Conservation (phyloP, 2,113 vertebrate genomes). For the Forbesichthys papilliferus region DNA sequence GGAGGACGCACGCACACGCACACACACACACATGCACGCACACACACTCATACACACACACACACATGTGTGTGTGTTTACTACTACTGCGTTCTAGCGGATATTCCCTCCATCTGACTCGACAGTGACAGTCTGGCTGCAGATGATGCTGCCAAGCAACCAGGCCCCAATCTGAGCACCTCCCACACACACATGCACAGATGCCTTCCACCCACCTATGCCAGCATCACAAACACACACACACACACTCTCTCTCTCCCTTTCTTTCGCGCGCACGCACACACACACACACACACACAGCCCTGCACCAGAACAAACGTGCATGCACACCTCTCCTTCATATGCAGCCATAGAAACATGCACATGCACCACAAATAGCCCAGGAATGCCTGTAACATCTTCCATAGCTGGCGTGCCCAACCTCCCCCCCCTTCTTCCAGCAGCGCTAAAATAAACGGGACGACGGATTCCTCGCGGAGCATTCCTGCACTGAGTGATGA, state of each 20-base stretch:
- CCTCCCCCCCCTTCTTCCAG: slow-evolving; percentile 59
- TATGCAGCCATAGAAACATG: too few species aligned
- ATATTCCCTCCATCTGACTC: slow-evolving; percentile 45
- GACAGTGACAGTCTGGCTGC: slow-evolving; percentile 62
- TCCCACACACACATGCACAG: slow-evolving; percentile 54
- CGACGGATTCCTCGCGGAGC: slow-evolving; percentile 80
- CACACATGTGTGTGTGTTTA: slow-evolving; percentile 33
- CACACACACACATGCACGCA: slow-evolving; percentile 16
- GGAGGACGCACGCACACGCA: slow-evolving; percentile 5
- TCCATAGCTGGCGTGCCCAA: slow-evolving; percentile 85
- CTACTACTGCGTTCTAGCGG: slow-evolving; percentile 38
- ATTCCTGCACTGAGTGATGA: slow-evolving; percentile 75
- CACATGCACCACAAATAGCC: slow-evolving; percentile 83
- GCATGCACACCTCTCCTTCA: slow-evolving; percentile 70
- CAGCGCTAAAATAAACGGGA: slow-evolving; percentile 87
- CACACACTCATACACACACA: slow-evolving; percentile 18
- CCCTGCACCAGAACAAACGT: too few species aligned
- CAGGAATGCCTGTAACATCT: slow-evolving; percentile 88
- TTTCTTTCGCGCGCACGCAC: not conserved
- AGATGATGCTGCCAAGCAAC: slow-evolving; percentile 82
- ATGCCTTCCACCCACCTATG: slow-evolving; percentile 7
- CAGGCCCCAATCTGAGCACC: slow-evolving; percentile 63
- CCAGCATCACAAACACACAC: slow-evolving; percentile 11
- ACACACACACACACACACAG: slow-evolving; percentile 1
- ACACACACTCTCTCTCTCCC: slow-evolving; percentile 1